phyloP scores from a whole-genome alignment of 2,797 vertebrate species.

The Betta splendens region DNA sequence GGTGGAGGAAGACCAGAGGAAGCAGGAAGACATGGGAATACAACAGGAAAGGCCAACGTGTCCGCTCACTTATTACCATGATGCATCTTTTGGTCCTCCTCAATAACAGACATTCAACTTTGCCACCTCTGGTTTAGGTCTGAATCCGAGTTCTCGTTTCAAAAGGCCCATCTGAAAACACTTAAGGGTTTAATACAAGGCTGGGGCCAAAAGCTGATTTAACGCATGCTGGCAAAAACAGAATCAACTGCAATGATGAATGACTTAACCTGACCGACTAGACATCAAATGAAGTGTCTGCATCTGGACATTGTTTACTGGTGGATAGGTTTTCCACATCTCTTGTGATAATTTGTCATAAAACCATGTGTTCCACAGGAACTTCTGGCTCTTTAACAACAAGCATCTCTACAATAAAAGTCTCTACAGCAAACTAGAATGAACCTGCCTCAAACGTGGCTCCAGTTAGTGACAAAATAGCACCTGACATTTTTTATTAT shows the following conservation, averaged over 20 bases:
- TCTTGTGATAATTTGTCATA: too few relatives aligned
- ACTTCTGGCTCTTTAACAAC: background rate
- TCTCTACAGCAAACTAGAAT: background rate
- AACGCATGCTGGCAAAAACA: background rate
- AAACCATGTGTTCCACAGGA: background rate
- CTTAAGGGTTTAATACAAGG: background rate
- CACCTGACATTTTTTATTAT: background rate
- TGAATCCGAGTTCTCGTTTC: too few relatives aligned
- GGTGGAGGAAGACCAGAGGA: constrained; percentile 14
- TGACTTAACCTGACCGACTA: background rate
- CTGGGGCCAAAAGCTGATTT: background rate
- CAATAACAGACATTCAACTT: background rate
- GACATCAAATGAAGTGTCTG: background rate
- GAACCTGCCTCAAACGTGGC: background rate
- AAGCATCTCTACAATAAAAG: background rate
- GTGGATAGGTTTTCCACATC: background rate
- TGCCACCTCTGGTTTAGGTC: too few relatives aligned
- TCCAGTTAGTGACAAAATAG: constrained; percentile 7
- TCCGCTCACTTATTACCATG: background rate
- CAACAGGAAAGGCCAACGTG: constrained; percentile 6
- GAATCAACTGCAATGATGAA: background rate
- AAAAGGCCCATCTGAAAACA: too few relatives aligned
- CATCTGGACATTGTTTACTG: background rate
- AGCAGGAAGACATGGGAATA: constrained; percentile 6
- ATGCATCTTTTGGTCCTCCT: background rate